Evolutionary conservation across 2,797 vertebrate species (phyloP).

Genomic region (Pangasius macronema): DNA sequence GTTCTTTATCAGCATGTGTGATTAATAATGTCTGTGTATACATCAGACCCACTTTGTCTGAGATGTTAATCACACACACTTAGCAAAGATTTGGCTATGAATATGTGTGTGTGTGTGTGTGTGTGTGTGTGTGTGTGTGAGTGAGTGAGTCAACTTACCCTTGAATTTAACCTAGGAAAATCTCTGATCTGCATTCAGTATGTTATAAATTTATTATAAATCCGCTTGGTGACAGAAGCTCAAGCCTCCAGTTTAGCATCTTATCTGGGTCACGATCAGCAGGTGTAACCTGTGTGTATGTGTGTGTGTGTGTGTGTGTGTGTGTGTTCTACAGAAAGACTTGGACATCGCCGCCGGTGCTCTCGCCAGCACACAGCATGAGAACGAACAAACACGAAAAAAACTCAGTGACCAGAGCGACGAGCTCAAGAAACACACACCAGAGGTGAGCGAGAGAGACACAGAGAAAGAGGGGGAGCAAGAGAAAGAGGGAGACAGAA

Average conservation of each 20-base stretch:
- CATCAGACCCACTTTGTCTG: neutral
- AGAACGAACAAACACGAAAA: conserved; percentile 93
- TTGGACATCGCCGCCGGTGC: conserved; percentile 81
- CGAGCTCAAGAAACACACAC: conserved; percentile 99
- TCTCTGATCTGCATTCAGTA: neutral
- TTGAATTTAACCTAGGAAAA: neutral
- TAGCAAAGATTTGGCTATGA: neutral
- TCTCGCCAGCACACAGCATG: conserved; percentile 98
- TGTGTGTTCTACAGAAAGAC: conserved; percentile 74
- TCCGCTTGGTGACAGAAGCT: neutral
- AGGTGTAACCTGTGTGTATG: neutral
- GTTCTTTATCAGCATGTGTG: neutral
- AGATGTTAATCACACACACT: neutral
- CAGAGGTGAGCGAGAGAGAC: conserved; percentile 82
- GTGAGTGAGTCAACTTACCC: neutral
- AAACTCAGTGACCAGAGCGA: conserved; percentile 96
- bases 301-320: neutral
- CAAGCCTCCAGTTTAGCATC: neutral
- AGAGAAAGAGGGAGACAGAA: neutral
- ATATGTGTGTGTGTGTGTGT: conserved; percentile 3
- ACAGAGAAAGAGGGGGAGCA: conserved; percentile 45
- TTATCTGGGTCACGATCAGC: neutral
- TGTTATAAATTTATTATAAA: neutral
- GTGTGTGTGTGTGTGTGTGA: neutral
- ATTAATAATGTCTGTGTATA: conserved; percentile 3